A percentile compares a stretch with the other conserved stretches of the same genome.
Conservation (phyloP, 2,113 vertebrate species). For the Scalopus aquaticus region DNA sequence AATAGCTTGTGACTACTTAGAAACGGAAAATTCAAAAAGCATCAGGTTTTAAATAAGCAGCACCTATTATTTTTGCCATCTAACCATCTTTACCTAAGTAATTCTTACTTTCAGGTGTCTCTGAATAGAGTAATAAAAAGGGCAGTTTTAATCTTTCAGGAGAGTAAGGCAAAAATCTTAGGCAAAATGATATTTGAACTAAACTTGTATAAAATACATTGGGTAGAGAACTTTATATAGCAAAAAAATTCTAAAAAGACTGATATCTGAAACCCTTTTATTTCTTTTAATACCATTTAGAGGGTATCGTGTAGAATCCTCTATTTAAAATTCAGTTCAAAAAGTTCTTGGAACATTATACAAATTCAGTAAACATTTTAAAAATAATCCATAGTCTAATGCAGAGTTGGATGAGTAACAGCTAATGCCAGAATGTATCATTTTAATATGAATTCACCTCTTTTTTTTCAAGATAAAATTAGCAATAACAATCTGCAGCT, state of each 20-base stretch:
- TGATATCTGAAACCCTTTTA: not conserved
- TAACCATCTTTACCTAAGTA: not conserved
- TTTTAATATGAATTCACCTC: slow-evolving; percentile 37
- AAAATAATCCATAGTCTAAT: slow-evolving; percentile 43
- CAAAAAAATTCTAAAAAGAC: not conserved
- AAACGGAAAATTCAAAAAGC: not conserved
- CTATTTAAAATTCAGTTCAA: slow-evolving; percentile 45
- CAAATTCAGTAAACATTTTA: not conserved
- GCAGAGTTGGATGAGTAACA: not conserved
- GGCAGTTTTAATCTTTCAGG: not conserved
- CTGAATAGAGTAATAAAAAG: not conserved
- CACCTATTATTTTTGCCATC: not conserved
- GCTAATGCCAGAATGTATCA: not conserved
- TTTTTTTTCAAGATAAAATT: slow-evolving; percentile 34
- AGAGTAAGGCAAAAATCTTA: not conserved
- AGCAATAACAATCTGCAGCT: slow-evolving; percentile 44
- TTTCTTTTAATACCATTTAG: not conserved
- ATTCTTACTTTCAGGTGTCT: not conserved
- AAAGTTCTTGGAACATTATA: not conserved
- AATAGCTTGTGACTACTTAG: not conserved
- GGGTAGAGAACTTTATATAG: not conserved
- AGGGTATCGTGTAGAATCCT: not conserved
- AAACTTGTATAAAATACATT: not conserved
- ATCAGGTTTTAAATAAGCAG: slow-evolving; percentile 6
- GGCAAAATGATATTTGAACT: not conserved